Percentiles rank a stretch among this genome's conserved stretches.
Evolutionary conservation across 2,888 invertebrate genomes (phyloP).

Genomic region (Furcula furcula): DNA sequence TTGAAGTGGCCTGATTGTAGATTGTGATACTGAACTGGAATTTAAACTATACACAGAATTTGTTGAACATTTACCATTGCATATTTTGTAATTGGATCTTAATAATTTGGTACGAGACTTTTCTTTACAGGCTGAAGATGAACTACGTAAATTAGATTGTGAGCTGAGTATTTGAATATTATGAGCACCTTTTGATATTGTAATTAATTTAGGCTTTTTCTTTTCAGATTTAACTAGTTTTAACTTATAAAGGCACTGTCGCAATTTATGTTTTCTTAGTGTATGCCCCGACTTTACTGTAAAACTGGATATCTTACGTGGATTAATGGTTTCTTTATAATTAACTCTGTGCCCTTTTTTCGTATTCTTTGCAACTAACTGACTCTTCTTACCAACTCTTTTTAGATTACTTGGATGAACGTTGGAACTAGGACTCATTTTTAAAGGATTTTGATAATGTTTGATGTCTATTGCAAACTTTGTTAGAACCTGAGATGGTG

Average conservation of each 20-base stretch:
- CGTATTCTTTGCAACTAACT: not conserved
- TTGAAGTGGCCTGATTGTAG: too few relatives aligned
- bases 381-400: constrained; percentile 1
- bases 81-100: too few relatives aligned
- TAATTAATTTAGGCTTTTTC: constrained; percentile 7
- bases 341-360: not conserved
- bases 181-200: constrained; percentile 14
- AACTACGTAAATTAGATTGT: not conserved
- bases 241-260: constrained; percentile 43
- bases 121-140: not conserved
- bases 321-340: not conserved
- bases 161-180: not conserved
- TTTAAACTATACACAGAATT: too few relatives aligned
- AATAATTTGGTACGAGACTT: not conserved
- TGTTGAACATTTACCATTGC: too few relatives aligned
- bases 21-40: too few relatives aligned
- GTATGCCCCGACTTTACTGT: constrained; percentile 23
- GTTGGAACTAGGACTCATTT: not conserved
- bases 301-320: constrained; percentile 23
- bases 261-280: constrained; percentile 25
- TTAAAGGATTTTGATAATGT: too few relatives aligned
- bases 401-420: not conserved
- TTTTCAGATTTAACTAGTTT: constrained; percentile 28
- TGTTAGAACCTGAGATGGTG: too few relatives aligned
- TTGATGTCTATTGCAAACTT: not conserved